Evolutionary conservation across 2,888 invertebrate species (phyloP), one percentile per base, ranked within the genome.

Genomic region (Dromius quadrimaculatus): DNA sequence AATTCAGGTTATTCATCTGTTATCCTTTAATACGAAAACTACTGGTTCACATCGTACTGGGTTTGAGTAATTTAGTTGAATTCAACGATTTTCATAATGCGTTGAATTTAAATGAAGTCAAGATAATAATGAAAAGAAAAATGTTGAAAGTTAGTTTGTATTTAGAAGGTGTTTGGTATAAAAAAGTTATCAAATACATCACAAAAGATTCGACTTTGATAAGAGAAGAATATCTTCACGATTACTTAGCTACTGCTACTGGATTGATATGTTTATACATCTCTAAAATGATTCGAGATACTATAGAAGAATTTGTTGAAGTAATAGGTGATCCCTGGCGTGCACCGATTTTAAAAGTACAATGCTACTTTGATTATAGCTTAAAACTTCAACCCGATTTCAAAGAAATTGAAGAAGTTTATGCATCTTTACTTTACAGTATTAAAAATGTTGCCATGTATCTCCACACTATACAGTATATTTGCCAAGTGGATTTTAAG

Each of bases 231-330:
- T 68, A 71, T 19, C 76, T 73, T 5, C 72, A 66, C 0, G 69
- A 62, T 54, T 73, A 59, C 65, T 70, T 72, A 43, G 43, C 50
- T 2, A 74, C 76, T 23, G 75, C 76, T 23, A 80, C 80, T 20
- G 83, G 82, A 20, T 78, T 89, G 1, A 83, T 89, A 70, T 83
- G 85, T 36, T 84, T 87, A 76, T 88, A 90, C 80, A 86, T 93
- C 74, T 87, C 89, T 75, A 87, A 88, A 75, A 77, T 90, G 28
- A 89, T 92, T 84, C 86, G 88, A 59, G 83, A 86, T 63, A 91
- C 92, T 4, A 87, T 92, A 47, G 83, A 88, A 43, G 85, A 88
- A 73, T 81, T 92, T 4, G 85, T 89, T 71, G 83, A 86, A 0
- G 81, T 85, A 4, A 84, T 90, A 6, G 82, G 84, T 65, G 81